Base-by-base conservation (phyloP, 2,888 invertebrate species). In the Orthonychiurus folsomi region DNA sequence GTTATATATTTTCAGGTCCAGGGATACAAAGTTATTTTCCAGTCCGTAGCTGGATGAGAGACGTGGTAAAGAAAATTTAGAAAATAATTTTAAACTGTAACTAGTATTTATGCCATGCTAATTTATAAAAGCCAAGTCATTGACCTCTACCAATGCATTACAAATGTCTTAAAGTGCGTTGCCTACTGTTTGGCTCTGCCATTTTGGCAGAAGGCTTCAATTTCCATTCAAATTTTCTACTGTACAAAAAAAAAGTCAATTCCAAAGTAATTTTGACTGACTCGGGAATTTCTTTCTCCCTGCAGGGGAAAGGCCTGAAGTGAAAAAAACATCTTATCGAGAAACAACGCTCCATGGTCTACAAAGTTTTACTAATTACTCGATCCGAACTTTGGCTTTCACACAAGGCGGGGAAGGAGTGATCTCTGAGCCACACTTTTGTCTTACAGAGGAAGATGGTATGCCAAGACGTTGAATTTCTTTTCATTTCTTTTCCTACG, bases 341-440 rank as follows among this genome's bases (percentile, higher is more conserved):
- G 73, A 73, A 59, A 73, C 73, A 28, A 73, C 70, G 55, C 69
- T 76, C 57, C 74, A 73, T 56, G 74, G 74, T 21, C 74, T 80
- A 53, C 75, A 77, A 69, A 77, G 77, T 64, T 79, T 74, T 73
- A 78, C 80, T 23, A 80, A 80, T 73, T 81, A 80, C 75, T 79
- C 78, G 60, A 74, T 80, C 25, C 76, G 78, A 71, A 77, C 79
- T 23, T 72, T 78, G 63, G 79, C 79, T 20, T 79, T 76, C 73
- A 80, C 79, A 1, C 71, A 77, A 21, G 78, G 76, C 55, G 81
- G 80, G 1, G 78, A 79, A 65, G 80, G 80, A 18, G 77, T 77
- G 15, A 70, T 77, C 28, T 77, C 78, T 65, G 68, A 73, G 1
- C 76, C 79, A 1, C 74, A 78, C 50, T 76, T 75, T 70, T 77